Evolutionary conservation across 2,113 vertebrate genomes (phyloP), one percentile per base, ranked within the genome.

Genomic region (Gadus macrocephalus): DNA sequence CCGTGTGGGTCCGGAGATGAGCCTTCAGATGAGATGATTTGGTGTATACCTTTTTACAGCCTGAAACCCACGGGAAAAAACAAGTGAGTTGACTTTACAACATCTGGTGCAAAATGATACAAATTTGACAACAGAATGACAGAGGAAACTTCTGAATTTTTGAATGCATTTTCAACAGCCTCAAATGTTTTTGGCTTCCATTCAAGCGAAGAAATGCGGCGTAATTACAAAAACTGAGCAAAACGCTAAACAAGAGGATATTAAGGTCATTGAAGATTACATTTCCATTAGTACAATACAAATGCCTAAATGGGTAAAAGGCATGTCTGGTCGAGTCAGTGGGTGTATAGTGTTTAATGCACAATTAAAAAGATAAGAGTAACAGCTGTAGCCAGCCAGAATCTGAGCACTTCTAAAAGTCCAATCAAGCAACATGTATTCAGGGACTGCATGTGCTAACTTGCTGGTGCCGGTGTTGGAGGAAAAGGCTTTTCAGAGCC

Each of bases 31-130:
- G 88, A 38, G 88, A 90, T 12, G 88, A 90, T 80, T 90, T 90
- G 82, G 88, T 90, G 82, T 90, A 90, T 83, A 90, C 88, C 85
- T 90, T 90, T 85, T 89, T 89, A 79, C 88, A 90, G 78, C 88
- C 88, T 90, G 75, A 11, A 16, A 83, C 66, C 9, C 77, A 5
- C 80, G 20, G 67, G 73, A 87, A 87, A 62, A 85, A 83, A 79
- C 67, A 82, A 78, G 78, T 62, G 69, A 66, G 2, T 49, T 49
- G 8, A 49, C 9, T 49, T 9, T 2, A 49, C 42, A 49, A 49
- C 42, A 49, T 49, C 42, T 49, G 2, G 60, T 38, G 85, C 53
- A 73, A 55, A 65, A 76, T 70, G 63, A 73, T 31, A 53, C 64
- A 74, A 76, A 70, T 81, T 25, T 73, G 74, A 70, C 15, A 15